Evolutionary conservation across 2,888 invertebrate genomes (phyloP), one percentile per base, ranked within the genome.

Genomic region (Acanthopleura granulata): DNA sequence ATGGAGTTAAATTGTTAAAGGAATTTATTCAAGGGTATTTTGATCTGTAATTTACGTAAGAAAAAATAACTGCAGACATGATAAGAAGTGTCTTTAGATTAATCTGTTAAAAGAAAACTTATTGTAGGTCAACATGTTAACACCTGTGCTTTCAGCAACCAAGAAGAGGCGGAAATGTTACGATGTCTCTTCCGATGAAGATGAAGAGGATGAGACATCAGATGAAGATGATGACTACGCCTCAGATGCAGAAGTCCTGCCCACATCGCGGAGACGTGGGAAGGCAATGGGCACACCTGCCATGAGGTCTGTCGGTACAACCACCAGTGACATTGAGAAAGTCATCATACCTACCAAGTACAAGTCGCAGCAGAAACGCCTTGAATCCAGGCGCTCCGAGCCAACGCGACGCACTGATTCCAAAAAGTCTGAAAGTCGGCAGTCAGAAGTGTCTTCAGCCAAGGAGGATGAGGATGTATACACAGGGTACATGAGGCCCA

Each of bases 41-140:
- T n/a, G n/a, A n/a, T n/a, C n/a, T n/a, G n/a, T n/a, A n/a, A n/a
- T n/a, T n/a, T n/a, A n/a, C n/a, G n/a, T n/a, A n/a, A n/a, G 9
- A 40, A 40, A 40, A 40, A 40, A 40, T 40, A 40, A 40, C 3
- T 40, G 79, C 51, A 76, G 80, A 51, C 81, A 76, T 75, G 78
- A 75, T 72, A 72, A 73, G 30, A 72, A 79, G 30, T 62, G 11
- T 29, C 12, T 16, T 22, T 30, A 62, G 27, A 73, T 22, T 15
- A 29, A 69, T 18, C 12, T 22, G 22, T 27, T 71, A 29, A 22
- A 62, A 3, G 73, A 22, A 30, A 71, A 73, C 22, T 22, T n/a
- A 62, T 15, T 27, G 71, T n/a, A 57, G n/a, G 72, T 15, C 18
- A 18, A 25, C 14, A 18, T 18, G 40, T 4, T 40, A 30, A 30